Conservation (phyloP, 2,113 vertebrate genomes). For the Pygoscelis adeliae region DNA sequence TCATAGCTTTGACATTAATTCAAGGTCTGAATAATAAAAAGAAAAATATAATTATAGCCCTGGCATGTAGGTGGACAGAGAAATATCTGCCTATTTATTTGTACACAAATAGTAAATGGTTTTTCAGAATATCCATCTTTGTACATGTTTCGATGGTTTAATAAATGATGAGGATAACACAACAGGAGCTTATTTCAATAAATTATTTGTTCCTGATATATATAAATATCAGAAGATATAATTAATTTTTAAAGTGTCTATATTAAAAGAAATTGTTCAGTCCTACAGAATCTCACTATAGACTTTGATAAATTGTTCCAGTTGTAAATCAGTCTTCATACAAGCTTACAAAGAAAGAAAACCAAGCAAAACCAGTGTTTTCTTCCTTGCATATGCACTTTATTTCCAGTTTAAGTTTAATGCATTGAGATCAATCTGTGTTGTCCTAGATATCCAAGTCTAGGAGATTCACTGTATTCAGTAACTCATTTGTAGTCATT, state of each 20-base stretch:
- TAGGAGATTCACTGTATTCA: background rate
- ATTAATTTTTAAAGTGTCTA: background rate
- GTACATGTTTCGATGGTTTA: background rate
- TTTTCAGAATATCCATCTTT: background rate
- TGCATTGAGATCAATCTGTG: background rate
- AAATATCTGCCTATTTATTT: background rate
- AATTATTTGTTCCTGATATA: background rate
- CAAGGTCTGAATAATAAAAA: background rate
- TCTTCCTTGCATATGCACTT: background rate
- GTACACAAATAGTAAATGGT: background rate
- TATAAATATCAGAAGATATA: background rate
- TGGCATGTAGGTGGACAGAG: background rate
- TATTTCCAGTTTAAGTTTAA: background rate
- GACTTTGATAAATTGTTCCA: background rate
- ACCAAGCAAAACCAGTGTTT: background rate
- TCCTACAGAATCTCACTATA: background rate
- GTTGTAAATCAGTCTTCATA: background rate
- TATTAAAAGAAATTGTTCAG: background rate
- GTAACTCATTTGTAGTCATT: background rate
- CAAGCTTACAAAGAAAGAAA: background rate
- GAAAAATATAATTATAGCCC: background rate
- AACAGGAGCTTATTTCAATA: background rate
- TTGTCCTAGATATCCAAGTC: background rate
- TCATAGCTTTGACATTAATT: background rate
- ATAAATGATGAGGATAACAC: background rate